Percentiles rank a stretch among this genome's conserved stretches.
These are phyloP conservation scores for Heptranchias perlo DNA, from an alignment of 2,113 vertebrate species.

Conservation along the genomic window DNA sequence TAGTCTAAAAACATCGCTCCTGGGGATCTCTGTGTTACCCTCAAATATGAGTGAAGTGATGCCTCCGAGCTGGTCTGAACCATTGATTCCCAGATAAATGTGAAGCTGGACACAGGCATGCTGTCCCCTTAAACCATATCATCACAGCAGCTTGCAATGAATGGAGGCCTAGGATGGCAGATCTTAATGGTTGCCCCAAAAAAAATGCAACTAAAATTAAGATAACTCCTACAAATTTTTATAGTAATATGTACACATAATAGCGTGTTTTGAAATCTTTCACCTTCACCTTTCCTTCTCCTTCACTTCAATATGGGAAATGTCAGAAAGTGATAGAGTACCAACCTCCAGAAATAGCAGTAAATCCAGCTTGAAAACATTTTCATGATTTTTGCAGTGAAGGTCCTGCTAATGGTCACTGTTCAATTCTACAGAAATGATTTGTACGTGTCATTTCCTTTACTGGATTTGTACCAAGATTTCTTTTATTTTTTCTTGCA, in stretches of 20 bases:
- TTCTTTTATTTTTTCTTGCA: constrained; percentile 17
- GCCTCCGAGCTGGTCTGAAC: background rate
- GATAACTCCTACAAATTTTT: background rate
- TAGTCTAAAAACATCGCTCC: background rate
- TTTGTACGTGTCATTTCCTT: background rate
- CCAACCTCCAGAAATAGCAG: background rate
- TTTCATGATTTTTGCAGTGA: background rate
- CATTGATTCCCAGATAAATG: background rate
- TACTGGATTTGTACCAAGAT: background rate
- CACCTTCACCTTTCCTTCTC: background rate
- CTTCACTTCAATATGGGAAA: background rate
- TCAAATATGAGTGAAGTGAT: background rate
- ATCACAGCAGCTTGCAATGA: background rate
- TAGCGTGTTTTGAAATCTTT: background rate
- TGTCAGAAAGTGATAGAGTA: background rate
- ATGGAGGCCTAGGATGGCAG: background rate
- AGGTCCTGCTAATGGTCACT: background rate
- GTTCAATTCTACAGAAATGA: background rate
- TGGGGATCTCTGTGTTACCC: background rate
- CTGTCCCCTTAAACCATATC: background rate
- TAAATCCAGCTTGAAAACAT: background rate
- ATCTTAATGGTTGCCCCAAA: background rate
- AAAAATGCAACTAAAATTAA: constrained; percentile 10
- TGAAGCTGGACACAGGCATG: background rate
- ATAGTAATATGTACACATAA: background rate